phyloP scores from a whole-genome alignment of 1,140 invertebrate genomes.

The Armadillidium nasatum region DNA sequence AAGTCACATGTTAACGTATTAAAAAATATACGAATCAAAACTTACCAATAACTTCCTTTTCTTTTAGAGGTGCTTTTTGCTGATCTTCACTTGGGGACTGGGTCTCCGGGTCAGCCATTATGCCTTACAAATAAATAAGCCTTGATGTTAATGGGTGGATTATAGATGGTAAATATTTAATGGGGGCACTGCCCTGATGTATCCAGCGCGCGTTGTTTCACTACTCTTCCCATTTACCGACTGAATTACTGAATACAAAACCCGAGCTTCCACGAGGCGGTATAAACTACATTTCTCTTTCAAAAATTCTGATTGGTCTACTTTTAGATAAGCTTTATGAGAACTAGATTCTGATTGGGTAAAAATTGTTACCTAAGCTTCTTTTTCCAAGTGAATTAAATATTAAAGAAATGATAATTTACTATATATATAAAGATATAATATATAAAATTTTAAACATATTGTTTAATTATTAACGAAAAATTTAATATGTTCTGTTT shows the following conservation, averaged over 20 bases:
- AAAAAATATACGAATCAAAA: neutral
- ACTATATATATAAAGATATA: too few relatives aligned
- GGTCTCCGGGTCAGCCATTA: conserved; percentile 6
- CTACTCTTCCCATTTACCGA: neutral
- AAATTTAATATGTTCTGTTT: too few relatives aligned
- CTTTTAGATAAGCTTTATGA: neutral
- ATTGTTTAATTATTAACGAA: too few relatives aligned
- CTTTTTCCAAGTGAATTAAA: too few relatives aligned
- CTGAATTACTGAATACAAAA: too few relatives aligned
- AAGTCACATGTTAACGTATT: neutral
- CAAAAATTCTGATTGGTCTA: neutral
- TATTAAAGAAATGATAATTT: too few relatives aligned
- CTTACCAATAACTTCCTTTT: neutral
- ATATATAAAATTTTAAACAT: too few relatives aligned
- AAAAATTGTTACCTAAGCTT: neutral
- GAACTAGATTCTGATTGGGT: neutral
- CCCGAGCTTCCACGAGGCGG: neutral
- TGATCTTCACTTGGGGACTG: neutral
- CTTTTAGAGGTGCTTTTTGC: neutral
- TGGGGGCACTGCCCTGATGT: neutral
- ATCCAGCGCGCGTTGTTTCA: neutral
- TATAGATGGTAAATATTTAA: neutral
- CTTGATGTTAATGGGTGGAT: conserved; percentile 9
- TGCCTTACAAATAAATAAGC: neutral
- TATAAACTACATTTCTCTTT: neutral